Base-by-base conservation (phyloP, 2,888 invertebrate species). In the Lordiphosa andalusiaca region DNA sequence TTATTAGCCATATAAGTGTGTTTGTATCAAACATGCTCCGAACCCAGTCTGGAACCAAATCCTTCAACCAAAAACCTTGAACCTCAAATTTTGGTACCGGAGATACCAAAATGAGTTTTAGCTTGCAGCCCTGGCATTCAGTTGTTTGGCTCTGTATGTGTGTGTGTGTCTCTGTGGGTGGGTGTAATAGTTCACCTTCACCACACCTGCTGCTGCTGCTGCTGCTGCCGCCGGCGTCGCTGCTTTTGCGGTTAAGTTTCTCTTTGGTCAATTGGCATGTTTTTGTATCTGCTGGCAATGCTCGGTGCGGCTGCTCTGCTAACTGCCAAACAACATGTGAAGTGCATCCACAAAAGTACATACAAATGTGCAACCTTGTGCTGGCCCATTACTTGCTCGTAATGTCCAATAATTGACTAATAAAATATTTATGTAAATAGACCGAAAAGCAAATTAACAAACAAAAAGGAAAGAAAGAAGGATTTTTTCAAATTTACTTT, bases 171-270 rank as follows among this genome's bases (percentile, higher is more conserved):
- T 47, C 47, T 49, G 48, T 44, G 30, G 25, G 42, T 16, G 13
- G 13, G 10, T 33, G 44, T 44, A 30, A 9, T 6, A 62, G 66
- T 53, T 67, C 64, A 78, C 46, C 67, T 82, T 72, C 76, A 82
- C 76, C 76, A 77, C 83, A 77, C 76, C 80, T 77, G 76, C 76
- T 77, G 83, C 64, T 64, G 57, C 40, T 51, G n/a, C n/a, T 16
- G 16, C 16, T 16, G 16, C 16, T 16, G 16, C 16, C 16, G 46
- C 46, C 23, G 9, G 25, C 71, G 63, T 64, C 71, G 68, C 46
- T 53, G 56, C 48, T 46, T 41, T 47, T 37, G 38, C 37, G 30
- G 37, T 46, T 46, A 30, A 30, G 30, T 50, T 41, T 33, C 58
- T 49, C 58, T 37, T 33, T 50, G 30, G 25, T 53, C 66, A 58